Evolutionary conservation across 2,113 vertebrate species (phyloP).

Genomic region (Tonatia bakeri): DNA sequence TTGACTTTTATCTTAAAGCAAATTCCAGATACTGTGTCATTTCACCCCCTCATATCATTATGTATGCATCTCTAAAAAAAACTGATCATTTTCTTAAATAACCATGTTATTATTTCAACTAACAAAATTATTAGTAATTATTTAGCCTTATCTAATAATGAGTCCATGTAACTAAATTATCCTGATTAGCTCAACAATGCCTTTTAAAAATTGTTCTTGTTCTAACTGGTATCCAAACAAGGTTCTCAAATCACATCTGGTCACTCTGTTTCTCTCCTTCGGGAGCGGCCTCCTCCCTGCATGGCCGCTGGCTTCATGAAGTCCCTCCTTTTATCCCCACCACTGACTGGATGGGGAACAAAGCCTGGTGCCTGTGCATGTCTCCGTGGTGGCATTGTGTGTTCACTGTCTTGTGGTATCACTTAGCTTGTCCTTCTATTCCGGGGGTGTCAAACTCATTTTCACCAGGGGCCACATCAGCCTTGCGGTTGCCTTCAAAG

Average conservation of each 20-base stretch:
- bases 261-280: not conserved
- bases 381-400: not conserved
- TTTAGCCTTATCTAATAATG: not conserved
- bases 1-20: conserved; percentile 33
- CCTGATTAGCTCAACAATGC: not conserved
- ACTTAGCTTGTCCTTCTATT: not conserved
- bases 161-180: not conserved
- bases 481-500: too few species aligned
- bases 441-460: too few species aligned
- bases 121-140: conserved; percentile 4
- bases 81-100: not conserved
- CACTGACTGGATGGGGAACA: not conserved
- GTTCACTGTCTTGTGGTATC: not conserved
- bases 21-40: not conserved
- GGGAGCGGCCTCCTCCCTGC: not conserved
- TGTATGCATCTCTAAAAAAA: not conserved
- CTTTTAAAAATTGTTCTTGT: not conserved
- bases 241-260: not conserved
- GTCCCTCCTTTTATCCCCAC: not conserved
- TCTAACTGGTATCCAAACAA: not conserved
- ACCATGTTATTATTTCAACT: not conserved
- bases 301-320: not conserved
- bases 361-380: not conserved
- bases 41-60: conserved; percentile 22
- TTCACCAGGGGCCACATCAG: too few species aligned